Percentiles rank a stretch among this genome's conserved stretches.
Conservation (phyloP, 2,888 invertebrate species). For the Physocephala rufipes region DNA sequence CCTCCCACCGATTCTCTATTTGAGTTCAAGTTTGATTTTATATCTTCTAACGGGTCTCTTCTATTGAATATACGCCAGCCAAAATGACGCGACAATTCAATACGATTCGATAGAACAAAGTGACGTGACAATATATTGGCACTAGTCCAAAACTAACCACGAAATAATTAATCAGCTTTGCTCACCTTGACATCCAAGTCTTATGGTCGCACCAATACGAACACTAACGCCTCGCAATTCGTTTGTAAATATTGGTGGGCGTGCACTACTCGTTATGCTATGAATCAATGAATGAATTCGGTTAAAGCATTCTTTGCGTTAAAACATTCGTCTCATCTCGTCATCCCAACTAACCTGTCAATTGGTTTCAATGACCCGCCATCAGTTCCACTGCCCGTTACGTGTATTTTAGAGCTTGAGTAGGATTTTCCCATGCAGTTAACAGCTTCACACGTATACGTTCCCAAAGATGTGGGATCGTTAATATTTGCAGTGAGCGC, state of each 20-base stretch:
- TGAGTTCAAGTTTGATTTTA: constrained; percentile 60
- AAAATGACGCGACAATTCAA: constrained; percentile 36
- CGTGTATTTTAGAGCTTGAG: constrained; percentile 85
- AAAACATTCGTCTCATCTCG: background rate
- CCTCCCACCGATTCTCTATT: constrained; percentile 51
- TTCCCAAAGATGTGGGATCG: constrained; percentile 86
- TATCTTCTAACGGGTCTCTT: too few species aligned
- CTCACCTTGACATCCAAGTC: constrained; percentile 79
- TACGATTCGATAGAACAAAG: background rate
- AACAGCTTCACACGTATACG: constrained; percentile 86
- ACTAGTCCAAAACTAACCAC: constrained; percentile 39
- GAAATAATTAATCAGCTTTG: constrained; percentile 42
- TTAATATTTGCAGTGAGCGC: constrained; percentile 85
- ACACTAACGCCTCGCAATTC: constrained; percentile 79
- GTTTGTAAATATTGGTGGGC: constrained; percentile 81
- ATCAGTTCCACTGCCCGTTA: constrained; percentile 76
- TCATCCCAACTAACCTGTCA: constrained; percentile 69
- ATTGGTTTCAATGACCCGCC: constrained; percentile 76
- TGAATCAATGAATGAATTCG: constrained; percentile 21
- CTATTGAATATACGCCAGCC: constrained; percentile 20
- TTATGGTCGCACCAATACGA: constrained; percentile 79
- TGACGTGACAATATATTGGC: constrained; percentile 44
- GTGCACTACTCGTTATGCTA: constrained; percentile 63
- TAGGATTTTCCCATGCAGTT: constrained; percentile 89
- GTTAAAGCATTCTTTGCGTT: background rate